These are phyloP conservation scores for Drosophila algonquin DNA, from an alignment of 2,888 invertebrate genomes.

Conservation along the genomic window DNA sequence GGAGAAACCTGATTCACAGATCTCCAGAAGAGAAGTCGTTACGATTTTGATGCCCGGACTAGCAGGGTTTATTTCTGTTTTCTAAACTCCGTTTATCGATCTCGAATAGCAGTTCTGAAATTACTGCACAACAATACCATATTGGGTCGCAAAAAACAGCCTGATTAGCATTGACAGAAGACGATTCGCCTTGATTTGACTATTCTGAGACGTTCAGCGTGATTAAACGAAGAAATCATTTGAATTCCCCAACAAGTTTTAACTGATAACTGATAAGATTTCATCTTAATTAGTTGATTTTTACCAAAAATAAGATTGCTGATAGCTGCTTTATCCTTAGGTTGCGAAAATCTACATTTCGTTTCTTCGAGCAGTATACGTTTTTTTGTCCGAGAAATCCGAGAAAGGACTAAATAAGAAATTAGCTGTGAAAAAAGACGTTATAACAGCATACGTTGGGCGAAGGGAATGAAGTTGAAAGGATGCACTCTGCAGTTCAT, in stretches of 20 bases:
- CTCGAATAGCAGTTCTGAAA: conserved; percentile 11
- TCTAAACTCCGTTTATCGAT: conserved; percentile 14
- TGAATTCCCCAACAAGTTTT: conserved; percentile 12
- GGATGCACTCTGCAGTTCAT: too few species aligned
- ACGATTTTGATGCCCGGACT: conserved; percentile 10
- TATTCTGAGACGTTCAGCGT: conserved; percentile 5
- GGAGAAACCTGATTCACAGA: conserved; percentile 25
- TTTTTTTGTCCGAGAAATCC: too few species aligned
- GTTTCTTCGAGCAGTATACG: too few species aligned
- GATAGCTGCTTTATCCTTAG: too few species aligned
- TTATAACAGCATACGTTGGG: too few species aligned
- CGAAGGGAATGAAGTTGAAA: too few species aligned
- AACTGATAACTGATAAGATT: too few species aligned
- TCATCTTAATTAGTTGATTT: background rate
- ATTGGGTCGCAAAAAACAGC: background rate
- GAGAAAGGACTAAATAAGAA: too few species aligned
- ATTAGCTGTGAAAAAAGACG: too few species aligned
- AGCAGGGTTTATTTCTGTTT: background rate
- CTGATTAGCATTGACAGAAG: conserved; percentile 28
- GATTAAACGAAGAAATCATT: conserved; percentile 15
- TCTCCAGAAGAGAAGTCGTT: background rate
- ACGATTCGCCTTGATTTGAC: conserved; percentile 10
- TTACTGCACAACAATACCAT: conserved; percentile 4
- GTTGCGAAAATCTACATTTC: too few species aligned
- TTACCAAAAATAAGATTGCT: background rate